phyloP scores from a whole-genome alignment of 2,888 invertebrate species.

The Platycheirus albimanus region DNA sequence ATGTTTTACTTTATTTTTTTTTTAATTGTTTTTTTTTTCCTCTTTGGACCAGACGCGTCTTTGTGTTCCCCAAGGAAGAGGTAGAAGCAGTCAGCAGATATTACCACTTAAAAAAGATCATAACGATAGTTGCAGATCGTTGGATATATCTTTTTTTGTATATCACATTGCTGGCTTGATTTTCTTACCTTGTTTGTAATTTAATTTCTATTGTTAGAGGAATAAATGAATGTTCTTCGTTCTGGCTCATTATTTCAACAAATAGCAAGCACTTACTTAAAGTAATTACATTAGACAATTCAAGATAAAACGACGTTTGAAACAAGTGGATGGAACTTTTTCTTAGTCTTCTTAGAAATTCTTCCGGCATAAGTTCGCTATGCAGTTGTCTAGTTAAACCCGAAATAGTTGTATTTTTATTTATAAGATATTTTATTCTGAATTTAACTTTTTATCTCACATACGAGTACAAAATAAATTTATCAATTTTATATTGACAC shows the following conservation, averaged over 20 bases:
- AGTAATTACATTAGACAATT: not conserved
- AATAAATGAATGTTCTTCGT: conserved; percentile 16
- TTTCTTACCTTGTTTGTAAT: conserved; percentile 3
- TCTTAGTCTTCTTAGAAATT: too few species aligned
- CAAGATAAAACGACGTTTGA: not conserved
- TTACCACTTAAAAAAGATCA: conserved; percentile 23
- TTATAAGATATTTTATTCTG: too few species aligned
- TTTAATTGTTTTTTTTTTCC: not conserved
- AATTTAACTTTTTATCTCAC: too few species aligned
- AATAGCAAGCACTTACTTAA: not conserved
- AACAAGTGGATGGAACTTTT: too few species aligned
- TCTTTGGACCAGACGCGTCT: not conserved
- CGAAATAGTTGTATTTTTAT: too few species aligned
- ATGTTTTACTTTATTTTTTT: not conserved
- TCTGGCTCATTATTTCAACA: conserved; percentile 21
- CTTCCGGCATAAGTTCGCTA: too few species aligned
- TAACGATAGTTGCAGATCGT: conserved; percentile 33
- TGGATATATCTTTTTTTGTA: not conserved
- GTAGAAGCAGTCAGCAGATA: not conserved
- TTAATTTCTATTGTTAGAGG: conserved; percentile 9
- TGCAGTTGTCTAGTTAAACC: too few species aligned
- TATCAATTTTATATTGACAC: too few species aligned
- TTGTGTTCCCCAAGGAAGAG: not conserved
- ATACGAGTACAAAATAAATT: too few species aligned
- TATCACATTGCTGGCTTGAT: not conserved